These are phyloP conservation scores for Balanococcus diminutus DNA, from an alignment of 2,888 invertebrate species.

Conservation along the genomic window DNA sequence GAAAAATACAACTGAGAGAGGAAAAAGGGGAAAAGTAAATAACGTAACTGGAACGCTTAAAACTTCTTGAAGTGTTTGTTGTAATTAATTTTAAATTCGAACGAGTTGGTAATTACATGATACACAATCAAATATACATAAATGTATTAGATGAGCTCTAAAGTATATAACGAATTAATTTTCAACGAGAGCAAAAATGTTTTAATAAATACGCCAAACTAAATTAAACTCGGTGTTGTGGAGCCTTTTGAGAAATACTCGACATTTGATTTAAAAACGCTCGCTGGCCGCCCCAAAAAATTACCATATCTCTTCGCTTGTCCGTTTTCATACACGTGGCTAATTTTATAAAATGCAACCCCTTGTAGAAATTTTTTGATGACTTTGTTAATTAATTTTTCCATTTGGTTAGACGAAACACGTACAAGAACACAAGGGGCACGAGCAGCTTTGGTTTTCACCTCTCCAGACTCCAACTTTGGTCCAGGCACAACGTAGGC, in stretches of 20 bases:
- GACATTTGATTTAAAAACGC: constrained; percentile 23
- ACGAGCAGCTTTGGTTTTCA: neutral
- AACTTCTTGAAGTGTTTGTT: constrained; percentile 19
- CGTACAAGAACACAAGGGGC: neutral
- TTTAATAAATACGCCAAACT: constrained; percentile 7
- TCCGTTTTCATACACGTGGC: constrained; percentile 2
- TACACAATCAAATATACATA: constrained; percentile 17
- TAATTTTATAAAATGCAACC: neutral
- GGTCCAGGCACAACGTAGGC: neutral
- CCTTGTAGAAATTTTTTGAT: neutral
- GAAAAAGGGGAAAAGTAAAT: neutral
- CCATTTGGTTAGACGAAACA: neutral
- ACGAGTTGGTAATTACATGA: constrained; percentile 23
- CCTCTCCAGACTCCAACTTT: no score
- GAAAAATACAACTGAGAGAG: no score
- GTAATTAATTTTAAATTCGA: constrained; percentile 26
- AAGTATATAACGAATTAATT: neutral
- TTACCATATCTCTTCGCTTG: constrained; percentile 1
- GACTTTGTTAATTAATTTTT: constrained; percentile 27
- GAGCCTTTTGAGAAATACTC: neutral
- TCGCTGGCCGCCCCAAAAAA: no score
- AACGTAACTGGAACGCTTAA: neutral
- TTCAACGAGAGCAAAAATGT: neutral
- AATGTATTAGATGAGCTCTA: neutral
- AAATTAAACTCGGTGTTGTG: neutral